A percentile compares a stretch with the other conserved stretches of the same genome.
Evolutionary conservation across 2,113 vertebrate genomes (phyloP).

Genomic region (Apus apus): DNA sequence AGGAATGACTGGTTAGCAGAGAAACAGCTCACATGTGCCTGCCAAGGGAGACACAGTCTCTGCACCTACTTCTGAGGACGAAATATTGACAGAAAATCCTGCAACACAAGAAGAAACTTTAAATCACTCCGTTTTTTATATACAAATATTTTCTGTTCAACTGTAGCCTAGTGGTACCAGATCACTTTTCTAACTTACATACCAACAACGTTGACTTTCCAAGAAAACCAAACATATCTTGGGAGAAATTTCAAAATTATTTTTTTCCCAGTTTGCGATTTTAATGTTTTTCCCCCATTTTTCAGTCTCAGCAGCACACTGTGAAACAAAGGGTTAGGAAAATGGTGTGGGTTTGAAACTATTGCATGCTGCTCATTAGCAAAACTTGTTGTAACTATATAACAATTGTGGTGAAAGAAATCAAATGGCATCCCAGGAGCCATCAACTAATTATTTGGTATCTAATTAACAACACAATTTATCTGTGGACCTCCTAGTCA

Average conservation of each 20-base stretch:
- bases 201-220: background rate
- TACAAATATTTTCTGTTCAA: background rate
- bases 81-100: conserved; percentile 31
- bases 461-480: background rate
- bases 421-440: background rate
- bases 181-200: background rate
- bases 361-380: rapidly evolving
- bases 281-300: background rate
- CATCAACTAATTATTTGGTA: background rate
- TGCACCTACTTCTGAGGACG: background rate
- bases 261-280: background rate
- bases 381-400: background rate
- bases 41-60: background rate
- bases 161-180: background rate
- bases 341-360: background rate
- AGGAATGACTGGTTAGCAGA: background rate
- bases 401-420: background rate
- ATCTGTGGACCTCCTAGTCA: background rate
- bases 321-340: background rate
- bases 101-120: background rate
- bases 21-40: background rate
- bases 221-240: background rate
- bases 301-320: background rate
- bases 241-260: background rate
- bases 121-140: background rate